These are phyloP conservation scores for Microdon myrmicae DNA, from an alignment of 2,888 invertebrate species.

Conservation along the genomic window DNA sequence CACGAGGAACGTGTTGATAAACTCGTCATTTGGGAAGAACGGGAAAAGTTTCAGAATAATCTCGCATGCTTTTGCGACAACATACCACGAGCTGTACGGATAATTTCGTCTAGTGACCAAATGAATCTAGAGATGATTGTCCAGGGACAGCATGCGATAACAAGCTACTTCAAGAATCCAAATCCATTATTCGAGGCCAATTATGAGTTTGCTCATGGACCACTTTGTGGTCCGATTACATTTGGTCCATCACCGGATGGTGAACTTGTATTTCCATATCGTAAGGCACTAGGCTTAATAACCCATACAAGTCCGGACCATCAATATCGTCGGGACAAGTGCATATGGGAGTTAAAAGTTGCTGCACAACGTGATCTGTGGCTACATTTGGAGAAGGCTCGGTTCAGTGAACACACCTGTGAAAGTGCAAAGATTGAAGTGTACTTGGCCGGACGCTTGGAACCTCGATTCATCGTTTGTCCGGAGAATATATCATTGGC, in stretches of 20 bases:
- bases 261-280: constrained; percentile 86
- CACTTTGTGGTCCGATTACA: constrained; percentile 85
- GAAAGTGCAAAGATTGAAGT: constrained; percentile 89
- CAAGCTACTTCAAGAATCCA: constrained; percentile 88
- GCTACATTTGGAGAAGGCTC: constrained; percentile 87
- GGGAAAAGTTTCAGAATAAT: constrained; percentile 73
- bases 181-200: constrained; percentile 85
- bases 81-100: constrained; percentile 72
- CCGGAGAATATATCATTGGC: constrained; percentile 87
- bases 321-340: constrained; percentile 71
- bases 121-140: constrained; percentile 84
- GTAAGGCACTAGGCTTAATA: constrained; percentile 76
- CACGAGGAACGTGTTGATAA: constrained; percentile 88
- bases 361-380: constrained; percentile 86
- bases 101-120: constrained; percentile 83
- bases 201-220: constrained; percentile 90
- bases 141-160: constrained; percentile 85
- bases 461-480: constrained; percentile 83
- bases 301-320: constrained; percentile 62
- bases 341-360: constrained; percentile 85
- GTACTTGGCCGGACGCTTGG: constrained; percentile 76
- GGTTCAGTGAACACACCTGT: constrained; percentile 85
- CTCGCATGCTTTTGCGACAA: constrained; percentile 81
- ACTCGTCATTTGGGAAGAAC: constrained; percentile 81
- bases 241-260: constrained; percentile 84